These are phyloP conservation scores for Atrichornis clamosus DNA, from an alignment of 2,113 vertebrate genomes.

Conservation along the genomic window DNA sequence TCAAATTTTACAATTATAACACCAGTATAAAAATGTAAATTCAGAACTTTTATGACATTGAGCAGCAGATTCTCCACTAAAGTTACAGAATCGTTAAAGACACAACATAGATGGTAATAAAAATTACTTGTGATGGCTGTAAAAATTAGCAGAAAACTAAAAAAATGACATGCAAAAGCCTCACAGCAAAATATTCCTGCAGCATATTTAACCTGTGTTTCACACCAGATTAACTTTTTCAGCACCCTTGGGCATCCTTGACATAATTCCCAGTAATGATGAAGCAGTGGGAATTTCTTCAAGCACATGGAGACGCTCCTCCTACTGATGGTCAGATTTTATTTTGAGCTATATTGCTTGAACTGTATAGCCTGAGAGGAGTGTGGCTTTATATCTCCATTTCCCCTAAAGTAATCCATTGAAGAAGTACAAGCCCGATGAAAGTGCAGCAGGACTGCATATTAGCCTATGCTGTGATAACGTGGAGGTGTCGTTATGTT, in stretches of 20 bases:
- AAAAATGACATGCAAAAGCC: background rate
- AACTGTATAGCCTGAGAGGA: background rate
- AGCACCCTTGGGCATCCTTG: background rate
- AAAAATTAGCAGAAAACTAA: background rate
- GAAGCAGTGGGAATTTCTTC: background rate
- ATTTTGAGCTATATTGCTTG: background rate
- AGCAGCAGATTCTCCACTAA: background rate
- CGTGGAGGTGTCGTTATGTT: background rate
- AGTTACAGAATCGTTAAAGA: background rate
- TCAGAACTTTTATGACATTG: background rate
- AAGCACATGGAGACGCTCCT: background rate
- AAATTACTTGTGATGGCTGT: background rate
- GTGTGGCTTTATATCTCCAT: background rate
- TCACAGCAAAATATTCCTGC: background rate
- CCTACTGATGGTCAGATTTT: background rate
- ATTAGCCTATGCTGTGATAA: background rate
- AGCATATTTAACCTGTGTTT: background rate
- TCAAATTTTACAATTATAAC: constrained; percentile 42
- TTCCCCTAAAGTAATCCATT: background rate
- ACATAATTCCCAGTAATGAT: background rate
- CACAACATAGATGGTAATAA: background rate
- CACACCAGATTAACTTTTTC: background rate
- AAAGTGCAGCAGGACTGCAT: background rate
- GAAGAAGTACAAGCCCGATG: background rate
- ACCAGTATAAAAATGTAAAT: constrained; percentile 44